These are phyloP conservation scores for Engystomops pustulosus DNA, from an alignment of 2,113 vertebrate species.

Conservation along the genomic window DNA sequence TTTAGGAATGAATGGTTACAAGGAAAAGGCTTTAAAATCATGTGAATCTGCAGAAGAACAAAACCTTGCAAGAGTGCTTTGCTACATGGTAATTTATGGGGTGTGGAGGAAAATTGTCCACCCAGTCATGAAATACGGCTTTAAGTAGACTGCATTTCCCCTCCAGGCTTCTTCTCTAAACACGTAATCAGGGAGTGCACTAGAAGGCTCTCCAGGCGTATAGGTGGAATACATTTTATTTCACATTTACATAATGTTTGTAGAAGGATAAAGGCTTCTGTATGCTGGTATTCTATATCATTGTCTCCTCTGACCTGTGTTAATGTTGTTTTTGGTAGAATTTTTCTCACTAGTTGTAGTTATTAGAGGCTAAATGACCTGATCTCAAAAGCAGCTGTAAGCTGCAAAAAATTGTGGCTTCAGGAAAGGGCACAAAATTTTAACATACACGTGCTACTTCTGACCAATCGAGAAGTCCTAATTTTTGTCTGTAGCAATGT, in stretches of 20 bases:
- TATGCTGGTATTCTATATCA: no score
- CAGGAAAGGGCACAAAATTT: no score
- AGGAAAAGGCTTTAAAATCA: constrained; percentile 18
- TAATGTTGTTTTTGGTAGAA: neutral
- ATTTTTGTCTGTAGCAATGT: no score
- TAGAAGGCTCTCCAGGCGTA: constrained; percentile 11
- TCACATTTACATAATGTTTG: neutral
- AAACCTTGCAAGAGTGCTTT: constrained; percentile 36
- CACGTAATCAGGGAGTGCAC: constrained; percentile 52
- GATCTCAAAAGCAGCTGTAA: no score
- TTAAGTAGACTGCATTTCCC: constrained; percentile 37
- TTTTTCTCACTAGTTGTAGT: no score
- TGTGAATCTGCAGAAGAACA: constrained; percentile 25
- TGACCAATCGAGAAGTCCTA: no score
- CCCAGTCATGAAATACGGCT: constrained; percentile 56
- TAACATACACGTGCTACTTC: no score
- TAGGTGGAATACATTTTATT: neutral
- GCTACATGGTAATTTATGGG: constrained; percentile 56
- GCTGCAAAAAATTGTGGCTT: no score
- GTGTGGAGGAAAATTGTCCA: constrained; percentile 55
- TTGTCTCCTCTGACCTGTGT: neutral
- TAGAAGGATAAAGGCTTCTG: neutral
- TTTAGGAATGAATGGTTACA: neutral
- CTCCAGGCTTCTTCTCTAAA: constrained; percentile 45
- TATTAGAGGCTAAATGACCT: no score